Percentiles rank a stretch among this genome's conserved stretches.
Evolutionary conservation across 2,113 vertebrate genomes (phyloP).

Genomic region (Petroica traversi): DNA sequence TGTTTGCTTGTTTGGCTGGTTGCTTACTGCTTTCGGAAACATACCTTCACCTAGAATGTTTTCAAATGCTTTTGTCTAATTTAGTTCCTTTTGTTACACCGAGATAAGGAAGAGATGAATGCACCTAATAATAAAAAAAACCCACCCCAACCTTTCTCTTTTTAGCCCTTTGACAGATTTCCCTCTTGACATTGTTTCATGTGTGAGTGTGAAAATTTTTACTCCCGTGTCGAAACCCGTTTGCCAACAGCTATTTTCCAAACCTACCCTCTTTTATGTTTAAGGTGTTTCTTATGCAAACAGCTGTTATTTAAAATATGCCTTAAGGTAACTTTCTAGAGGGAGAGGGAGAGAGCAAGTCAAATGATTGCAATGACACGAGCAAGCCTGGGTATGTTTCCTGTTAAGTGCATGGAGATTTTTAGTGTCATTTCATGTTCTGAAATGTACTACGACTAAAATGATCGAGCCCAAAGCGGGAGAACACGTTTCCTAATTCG

Average conservation of each 20-base stretch:
- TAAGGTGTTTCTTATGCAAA: neutral
- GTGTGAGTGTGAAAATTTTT: neutral
- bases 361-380: neutral
- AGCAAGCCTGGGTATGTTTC: neutral
- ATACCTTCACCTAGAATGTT: neutral
- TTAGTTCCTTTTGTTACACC: neutral
- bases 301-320: slow-evolving; percentile 22
- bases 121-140: neutral
- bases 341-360: neutral
- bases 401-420: neutral
- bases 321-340: slow-evolving; percentile 30
- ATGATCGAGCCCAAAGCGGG: neutral
- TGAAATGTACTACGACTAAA: neutral
- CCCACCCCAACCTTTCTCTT: neutral
- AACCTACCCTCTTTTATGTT: neutral
- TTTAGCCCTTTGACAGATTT: neutral
- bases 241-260: neutral
- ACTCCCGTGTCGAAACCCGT: neutral
- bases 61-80: neutral
- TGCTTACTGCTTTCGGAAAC: neutral
- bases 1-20: neutral
- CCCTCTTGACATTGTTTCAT: neutral
- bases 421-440: neutral
- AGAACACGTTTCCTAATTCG: neutral
- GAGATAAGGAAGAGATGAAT: neutral